Percentiles rank a stretch among this genome's conserved stretches.
These are phyloP conservation scores for Momotus momota DNA, from an alignment of 2,797 vertebrate genomes.

Conservation along the genomic window DNA sequence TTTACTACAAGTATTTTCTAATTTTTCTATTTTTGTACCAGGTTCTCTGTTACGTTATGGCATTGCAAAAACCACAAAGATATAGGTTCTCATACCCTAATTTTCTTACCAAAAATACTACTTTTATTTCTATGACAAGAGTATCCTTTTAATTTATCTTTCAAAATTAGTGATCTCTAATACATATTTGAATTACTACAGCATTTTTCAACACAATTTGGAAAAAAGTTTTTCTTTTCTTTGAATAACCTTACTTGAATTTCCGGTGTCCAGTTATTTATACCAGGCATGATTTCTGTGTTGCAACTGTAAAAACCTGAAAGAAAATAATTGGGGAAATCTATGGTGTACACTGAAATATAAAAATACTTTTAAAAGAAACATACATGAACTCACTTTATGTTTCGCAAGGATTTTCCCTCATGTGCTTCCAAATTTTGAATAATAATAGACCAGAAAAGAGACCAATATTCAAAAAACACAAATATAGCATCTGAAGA, in stretches of 20 bases:
- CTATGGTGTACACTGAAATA: not conserved
- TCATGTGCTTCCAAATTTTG: not conserved
- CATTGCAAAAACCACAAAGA: not conserved
- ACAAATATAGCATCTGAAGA: not conserved
- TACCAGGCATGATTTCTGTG: conserved; percentile 97
- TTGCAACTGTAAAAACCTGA: conserved; percentile 98
- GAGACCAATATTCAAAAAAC: not conserved
- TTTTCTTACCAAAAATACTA: not conserved
- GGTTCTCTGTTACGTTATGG: not conserved
- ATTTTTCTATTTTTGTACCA: not conserved
- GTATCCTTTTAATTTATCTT: not conserved
- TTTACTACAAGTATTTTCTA: not conserved
- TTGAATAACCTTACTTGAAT: conserved; percentile 86
- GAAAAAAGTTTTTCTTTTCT: not conserved
- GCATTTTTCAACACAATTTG: not conserved
- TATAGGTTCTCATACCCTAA: not conserved
- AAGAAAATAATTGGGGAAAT: conserved; percentile 28
- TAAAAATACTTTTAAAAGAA: not conserved
- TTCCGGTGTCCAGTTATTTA: conserved; percentile 95
- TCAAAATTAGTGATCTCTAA: not conserved
- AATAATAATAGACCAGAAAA: not conserved
- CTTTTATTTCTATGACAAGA: not conserved
- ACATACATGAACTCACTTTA: not conserved
- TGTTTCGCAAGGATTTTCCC: not conserved
- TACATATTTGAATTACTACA: not conserved